Conservation (phyloP, 2,888 invertebrate species). For the Heteropelma amictum region DNA sequence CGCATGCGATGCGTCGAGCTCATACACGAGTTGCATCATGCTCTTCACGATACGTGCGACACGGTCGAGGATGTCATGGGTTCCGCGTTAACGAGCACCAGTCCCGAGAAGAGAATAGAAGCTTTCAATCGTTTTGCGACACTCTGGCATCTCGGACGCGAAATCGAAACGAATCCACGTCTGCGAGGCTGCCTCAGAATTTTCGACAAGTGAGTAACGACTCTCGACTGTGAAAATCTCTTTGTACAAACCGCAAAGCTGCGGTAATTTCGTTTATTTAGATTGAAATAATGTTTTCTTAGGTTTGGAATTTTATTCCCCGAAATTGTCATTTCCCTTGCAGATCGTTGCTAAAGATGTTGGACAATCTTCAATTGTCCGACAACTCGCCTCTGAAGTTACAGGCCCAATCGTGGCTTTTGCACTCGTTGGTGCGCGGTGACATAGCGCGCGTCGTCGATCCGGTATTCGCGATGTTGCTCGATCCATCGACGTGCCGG, state of each 20-base stretch:
- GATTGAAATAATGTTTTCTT: too few species aligned
- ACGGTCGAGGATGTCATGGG: constrained; percentile 87
- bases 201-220: constrained; percentile 81
- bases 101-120: constrained; percentile 78
- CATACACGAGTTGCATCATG: constrained; percentile 88
- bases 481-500: constrained; percentile 89
- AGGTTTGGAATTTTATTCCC: too few species aligned
- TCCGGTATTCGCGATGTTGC: constrained; percentile 86
- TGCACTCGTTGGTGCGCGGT: constrained; percentile 85
- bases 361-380: constrained; percentile 83
- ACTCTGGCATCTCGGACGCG: constrained; percentile 89
- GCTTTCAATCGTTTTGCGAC: constrained; percentile 83
- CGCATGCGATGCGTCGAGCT: constrained; percentile 83
- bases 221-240: too few species aligned
- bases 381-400: constrained; percentile 81
- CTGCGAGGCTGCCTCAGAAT: constrained; percentile 78
- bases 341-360: constrained; percentile 86
- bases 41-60: constrained; percentile 76
- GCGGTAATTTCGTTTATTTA: too few species aligned
- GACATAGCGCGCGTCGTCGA: constrained; percentile 89
- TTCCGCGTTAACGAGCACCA: constrained; percentile 77
- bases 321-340: constrained; percentile 64
- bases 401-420: constrained; percentile 87
- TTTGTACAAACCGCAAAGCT: too few species aligned
- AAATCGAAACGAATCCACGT: constrained; percentile 80